Evolutionary conservation across 2,888 invertebrate genomes (phyloP), one percentile per base, ranked within the genome.

Genomic region (Chaetogeoica ovagalla): DNA sequence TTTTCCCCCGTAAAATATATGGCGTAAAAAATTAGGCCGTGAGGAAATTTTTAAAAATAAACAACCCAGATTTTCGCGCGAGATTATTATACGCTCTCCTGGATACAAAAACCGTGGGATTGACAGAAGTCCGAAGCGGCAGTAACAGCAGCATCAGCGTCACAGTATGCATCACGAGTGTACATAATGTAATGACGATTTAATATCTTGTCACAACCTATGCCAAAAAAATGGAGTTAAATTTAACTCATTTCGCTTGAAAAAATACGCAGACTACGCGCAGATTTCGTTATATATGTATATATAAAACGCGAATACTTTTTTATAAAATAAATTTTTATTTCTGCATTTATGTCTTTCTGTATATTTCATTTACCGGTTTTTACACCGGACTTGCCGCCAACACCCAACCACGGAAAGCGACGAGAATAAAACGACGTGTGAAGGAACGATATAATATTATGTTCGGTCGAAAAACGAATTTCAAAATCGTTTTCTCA

Each of bases 111-210:
- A 79, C 39, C 79, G 79, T 79, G 79, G 79, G 79, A 79, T 79
- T 71, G 71, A 79, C 70, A 71, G 70, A 71, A 79, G 70, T 79
- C 77, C 70, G 77, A 52, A 77, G 62, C 1, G 4, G 30, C 30
- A 30, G 30, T 4, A 30, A 4, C 30, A 30, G 30, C 30, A 30
- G 30, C 30, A 30, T 1, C 48, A 79, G 70, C 77, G 77, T 79
- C 79, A 79, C 71, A 71, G 79, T 70, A 79, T 79, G 70, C 79
- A 30, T 30, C 30, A 79, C 62, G 63, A 71, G 71, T 79, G 79
- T 79, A 79, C 79, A 63, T 79, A 79, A 79, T 79, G 71, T 79
- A 79, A 79, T 79, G 79, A 79, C 79, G 79, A 79, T 79, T 79
- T 79, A 79, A 79, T 79, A 79, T 71, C 79, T 79, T 79, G 79